Evolutionary conservation across 2,113 vertebrate species (phyloP).

Genomic region (Acrocephalus kingi): DNA sequence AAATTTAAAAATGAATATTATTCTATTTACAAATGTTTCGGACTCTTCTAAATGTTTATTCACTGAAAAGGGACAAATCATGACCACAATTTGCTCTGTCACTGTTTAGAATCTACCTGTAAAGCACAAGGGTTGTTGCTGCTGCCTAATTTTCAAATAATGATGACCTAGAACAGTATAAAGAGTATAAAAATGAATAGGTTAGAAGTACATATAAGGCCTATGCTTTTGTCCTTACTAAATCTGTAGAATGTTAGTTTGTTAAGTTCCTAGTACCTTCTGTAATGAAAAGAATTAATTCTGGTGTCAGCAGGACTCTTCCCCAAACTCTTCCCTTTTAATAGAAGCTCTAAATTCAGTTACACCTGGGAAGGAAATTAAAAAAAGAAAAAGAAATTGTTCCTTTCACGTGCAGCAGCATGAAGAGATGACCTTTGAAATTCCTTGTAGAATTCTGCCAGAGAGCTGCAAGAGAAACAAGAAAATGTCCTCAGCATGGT

Average conservation of each 20-base stretch:
- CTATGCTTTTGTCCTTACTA: neutral
- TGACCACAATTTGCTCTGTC: neutral
- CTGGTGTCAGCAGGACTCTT: neutral
- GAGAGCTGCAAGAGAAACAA: neutral
- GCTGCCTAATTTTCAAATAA: neutral
- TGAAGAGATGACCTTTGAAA: neutral
- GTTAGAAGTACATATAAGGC: neutral
- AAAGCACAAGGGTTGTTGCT: neutral
- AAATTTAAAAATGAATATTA: neutral
- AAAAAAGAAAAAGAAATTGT: neutral
- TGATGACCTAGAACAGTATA: neutral
- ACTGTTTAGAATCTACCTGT: neutral
- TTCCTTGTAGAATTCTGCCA: neutral
- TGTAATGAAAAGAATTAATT: slow-evolving; percentile 28
- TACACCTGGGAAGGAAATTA: neutral
- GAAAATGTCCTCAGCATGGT: neutral
- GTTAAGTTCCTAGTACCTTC: neutral
- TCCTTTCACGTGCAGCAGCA: neutral
- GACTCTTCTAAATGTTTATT: neutral
- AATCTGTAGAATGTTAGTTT: neutral
- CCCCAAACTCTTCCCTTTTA: neutral
- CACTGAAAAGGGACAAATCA: neutral
- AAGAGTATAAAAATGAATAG: neutral
- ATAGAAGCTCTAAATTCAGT: neutral
- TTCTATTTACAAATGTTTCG: neutral